These are phyloP conservation scores for Scolanthus callimorphus DNA, from an alignment of 92 coral and sea anemone species.

Conservation along the genomic window DNA sequence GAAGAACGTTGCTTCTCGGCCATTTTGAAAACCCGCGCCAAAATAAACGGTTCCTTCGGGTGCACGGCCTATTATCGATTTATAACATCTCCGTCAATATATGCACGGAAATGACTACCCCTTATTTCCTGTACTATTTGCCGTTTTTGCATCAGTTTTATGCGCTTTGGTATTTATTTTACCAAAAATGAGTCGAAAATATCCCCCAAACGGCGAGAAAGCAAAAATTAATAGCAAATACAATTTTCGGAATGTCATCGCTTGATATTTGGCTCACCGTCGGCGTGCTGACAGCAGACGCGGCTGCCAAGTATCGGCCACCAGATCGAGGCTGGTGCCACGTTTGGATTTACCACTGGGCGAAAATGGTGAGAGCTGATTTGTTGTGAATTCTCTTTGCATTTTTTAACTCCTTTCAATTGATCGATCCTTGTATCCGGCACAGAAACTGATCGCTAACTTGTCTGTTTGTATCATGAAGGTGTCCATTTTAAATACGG, in stretches of 20 bases:
- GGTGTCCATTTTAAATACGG: slow-evolving; percentile 97
- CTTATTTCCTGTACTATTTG: no score
- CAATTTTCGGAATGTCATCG: no score
- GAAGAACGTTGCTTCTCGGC: slow-evolving; percentile 19
- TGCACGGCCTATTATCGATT: background rate
- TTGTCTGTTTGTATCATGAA: slow-evolving; percentile 79
- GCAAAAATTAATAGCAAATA: no score
- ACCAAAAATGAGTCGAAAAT: no score
- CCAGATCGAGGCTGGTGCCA: slow-evolving; percentile 96
- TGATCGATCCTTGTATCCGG: slow-evolving; percentile 12
- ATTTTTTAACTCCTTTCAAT: slow-evolving; percentile 49
- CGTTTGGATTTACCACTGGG: slow-evolving; percentile 95
- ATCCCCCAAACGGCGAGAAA: no score
- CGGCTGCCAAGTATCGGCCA: slow-evolving; percentile 49
- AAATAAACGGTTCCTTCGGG: no score
- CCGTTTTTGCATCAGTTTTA: no score
- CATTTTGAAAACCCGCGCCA: slow-evolving; percentile 55
- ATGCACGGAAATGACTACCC: background rate
- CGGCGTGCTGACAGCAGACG: no score
- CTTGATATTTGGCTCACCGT: no score
- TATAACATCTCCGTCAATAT: background rate
- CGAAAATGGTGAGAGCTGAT: slow-evolving; percentile 90
- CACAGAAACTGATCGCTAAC: slow-evolving; percentile 22
- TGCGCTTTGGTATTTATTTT: no score
- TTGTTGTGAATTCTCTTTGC: slow-evolving; percentile 59